Base-by-base conservation (phyloP, 2,888 invertebrate species). In the Phyto melanocephala region DNA sequence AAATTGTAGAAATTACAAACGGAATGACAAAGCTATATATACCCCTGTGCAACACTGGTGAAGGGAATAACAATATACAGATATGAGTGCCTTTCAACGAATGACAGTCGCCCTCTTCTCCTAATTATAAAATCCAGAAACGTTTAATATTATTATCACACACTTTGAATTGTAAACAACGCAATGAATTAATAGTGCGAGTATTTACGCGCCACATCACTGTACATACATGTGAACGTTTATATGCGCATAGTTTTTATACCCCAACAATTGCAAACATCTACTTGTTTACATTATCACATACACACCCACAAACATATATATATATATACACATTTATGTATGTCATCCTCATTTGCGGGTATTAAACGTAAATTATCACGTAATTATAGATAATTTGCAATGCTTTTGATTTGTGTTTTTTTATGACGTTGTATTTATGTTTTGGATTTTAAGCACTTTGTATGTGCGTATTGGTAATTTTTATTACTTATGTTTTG, bases 321-420 rank as follows among this genome's bases (percentile, higher is more conserved):
- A 56, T 17, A 33, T 24, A 35, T 13, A 28, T 15, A 35, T 50
- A 13, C 52, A 62, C 17, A 37, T 35, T 28, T 40, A 15, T n/a
- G n/a, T 22, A n/a, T n/a, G n/a, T n/a, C n/a, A n/a, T 56, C 33
- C 5, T 60, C 75, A 76, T 72, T 76, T 67, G 71, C 78, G 75
- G 71, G 63, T 83, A 81, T 84, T 85, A 77, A 77, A 77, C 77
- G 80, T 86, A 85, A 87, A 87, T 88, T 87, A 86, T 85, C 88
- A 86, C 85, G 85, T 87, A 87, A 86, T 86, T 87, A 85, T 82
- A 84, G 82, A 83, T 86, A 86, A 85, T 85, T 85, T 85, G 80
- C 82, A 85, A 80, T 84, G 77, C 75, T 79, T 84, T 78, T 80
- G 45, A 47, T 81, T 82, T 71, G 77, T 74, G 80, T 47, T 71